phyloP scores from a whole-genome alignment of 1,140 invertebrate genomes.

The Ectropis grisescens region DNA sequence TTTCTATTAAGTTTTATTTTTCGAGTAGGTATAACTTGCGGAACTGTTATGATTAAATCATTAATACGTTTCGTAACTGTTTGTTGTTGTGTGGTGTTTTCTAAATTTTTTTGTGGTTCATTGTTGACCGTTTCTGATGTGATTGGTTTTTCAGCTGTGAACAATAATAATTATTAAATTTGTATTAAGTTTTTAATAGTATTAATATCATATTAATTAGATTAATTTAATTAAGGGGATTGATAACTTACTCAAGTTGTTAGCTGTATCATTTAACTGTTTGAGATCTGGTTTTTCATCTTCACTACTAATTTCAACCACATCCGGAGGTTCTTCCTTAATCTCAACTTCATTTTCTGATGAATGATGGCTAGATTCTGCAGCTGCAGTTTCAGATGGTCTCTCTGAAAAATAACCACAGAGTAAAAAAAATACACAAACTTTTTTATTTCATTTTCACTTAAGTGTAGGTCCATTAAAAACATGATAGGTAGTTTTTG shows the following conservation, averaged over 20 bases:
- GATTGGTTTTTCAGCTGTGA: too few species aligned
- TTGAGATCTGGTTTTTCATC: conserved; percentile 46
- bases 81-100: neutral
- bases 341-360: conserved; percentile 56
- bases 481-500: too few species aligned
- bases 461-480: too few species aligned
- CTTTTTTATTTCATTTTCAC: too few species aligned
- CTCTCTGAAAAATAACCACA: conserved; percentile 12
- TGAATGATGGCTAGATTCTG: conserved; percentile 12
- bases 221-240: too few species aligned
- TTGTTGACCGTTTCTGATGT: too few species aligned
- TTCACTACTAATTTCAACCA: conserved; percentile 56
- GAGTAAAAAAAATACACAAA: too few species aligned
- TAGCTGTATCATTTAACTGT: conserved; percentile 15
- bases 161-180: too few species aligned
- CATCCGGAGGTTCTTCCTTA: conserved; percentile 63
- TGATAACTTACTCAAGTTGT: too few species aligned
- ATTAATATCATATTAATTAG: too few species aligned
- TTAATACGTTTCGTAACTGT: conserved; percentile 40
- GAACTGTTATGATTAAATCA: conserved; percentile 45
- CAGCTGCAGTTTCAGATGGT: conserved; percentile 5
- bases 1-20: conserved; percentile 63
- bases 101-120: conserved; percentile 7
- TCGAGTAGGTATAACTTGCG: conserved; percentile 27
- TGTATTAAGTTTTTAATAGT: too few species aligned